Percentiles rank a stretch among this genome's conserved stretches.
Evolutionary conservation across 2,113 vertebrate species (phyloP).

Genomic region (Carlito syrichta): DNA sequence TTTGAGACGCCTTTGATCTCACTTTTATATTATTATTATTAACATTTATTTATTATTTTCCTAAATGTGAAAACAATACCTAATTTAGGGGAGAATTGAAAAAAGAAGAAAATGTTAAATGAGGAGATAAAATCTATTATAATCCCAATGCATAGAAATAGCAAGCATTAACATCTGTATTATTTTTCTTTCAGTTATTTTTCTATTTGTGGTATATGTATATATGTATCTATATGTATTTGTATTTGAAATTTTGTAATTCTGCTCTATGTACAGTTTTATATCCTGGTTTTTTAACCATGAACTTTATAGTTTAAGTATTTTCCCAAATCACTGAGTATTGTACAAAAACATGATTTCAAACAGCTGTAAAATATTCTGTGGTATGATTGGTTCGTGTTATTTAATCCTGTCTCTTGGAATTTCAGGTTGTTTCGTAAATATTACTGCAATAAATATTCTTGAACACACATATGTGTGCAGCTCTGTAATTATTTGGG

Average conservation of each 20-base stretch:
- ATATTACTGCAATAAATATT: conserved; percentile 54
- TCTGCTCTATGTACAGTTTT: neutral
- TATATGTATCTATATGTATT: conserved; percentile 39
- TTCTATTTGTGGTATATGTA: conserved; percentile 58
- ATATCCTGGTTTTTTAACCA: neutral
- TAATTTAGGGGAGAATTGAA: conserved; percentile 15
- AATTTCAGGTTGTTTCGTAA: conserved; percentile 49
- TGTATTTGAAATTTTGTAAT: conserved; percentile 31
- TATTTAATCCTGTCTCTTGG: conserved; percentile 52
- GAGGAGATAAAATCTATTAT: neutral
- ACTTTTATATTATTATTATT: conserved; percentile 47
- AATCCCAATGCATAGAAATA: neutral
- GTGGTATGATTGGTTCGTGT: neutral
- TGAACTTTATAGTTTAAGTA: neutral
- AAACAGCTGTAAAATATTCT: conserved; percentile 20
- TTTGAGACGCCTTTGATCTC: neutral
- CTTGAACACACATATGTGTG: neutral
- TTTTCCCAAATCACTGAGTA: conserved; percentile 1
- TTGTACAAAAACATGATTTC: conserved; percentile 31
- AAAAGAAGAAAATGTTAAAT: conserved; percentile 15
- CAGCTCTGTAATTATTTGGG: neutral
- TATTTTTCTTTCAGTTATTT: conserved; percentile 36
- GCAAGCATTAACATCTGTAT: conserved; percentile 21
- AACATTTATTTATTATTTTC: conserved; percentile 72
- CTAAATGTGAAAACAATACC: conserved; percentile 62